Conservation (phyloP, 2,797 vertebrate genomes). For the Helarctos malayanus region DNA sequence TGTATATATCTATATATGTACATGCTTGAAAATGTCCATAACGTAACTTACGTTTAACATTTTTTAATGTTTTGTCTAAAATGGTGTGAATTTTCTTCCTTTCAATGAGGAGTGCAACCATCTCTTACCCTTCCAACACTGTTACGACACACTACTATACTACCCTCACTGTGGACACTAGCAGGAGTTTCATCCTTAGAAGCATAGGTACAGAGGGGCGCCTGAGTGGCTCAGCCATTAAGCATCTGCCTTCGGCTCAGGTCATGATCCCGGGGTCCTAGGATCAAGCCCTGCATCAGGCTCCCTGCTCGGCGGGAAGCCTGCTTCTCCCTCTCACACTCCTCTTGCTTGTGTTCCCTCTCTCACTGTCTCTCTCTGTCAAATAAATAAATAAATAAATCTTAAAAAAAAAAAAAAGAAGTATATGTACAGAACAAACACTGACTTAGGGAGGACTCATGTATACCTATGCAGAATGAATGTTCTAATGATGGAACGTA, state of each 20-base stretch:
- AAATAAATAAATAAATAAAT: too few species aligned
- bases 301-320: too few species aligned
- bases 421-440: background rate
- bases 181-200: background rate
- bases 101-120: rapidly evolving
- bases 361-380: too few species aligned
- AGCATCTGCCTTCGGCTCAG: too few species aligned
- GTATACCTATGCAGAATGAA: rapidly evolving
- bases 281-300: too few species aligned
- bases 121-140: background rate
- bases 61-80: background rate
- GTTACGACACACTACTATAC: rapidly evolving
- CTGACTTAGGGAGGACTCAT: background rate
- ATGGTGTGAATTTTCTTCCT: background rate
- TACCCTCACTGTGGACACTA: background rate
- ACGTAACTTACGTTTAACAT: background rate
- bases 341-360: too few species aligned
- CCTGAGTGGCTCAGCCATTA: too few species aligned
- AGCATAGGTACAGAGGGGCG: background rate
- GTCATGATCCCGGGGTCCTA: too few species aligned
- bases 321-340: too few species aligned
- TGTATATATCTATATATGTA: background rate
- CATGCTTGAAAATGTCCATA: background rate
- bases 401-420: background rate
- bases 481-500: background rate